These are phyloP conservation scores for Neogobius melanostomus DNA, from an alignment of 2,113 vertebrate species.

Conservation along the genomic window DNA sequence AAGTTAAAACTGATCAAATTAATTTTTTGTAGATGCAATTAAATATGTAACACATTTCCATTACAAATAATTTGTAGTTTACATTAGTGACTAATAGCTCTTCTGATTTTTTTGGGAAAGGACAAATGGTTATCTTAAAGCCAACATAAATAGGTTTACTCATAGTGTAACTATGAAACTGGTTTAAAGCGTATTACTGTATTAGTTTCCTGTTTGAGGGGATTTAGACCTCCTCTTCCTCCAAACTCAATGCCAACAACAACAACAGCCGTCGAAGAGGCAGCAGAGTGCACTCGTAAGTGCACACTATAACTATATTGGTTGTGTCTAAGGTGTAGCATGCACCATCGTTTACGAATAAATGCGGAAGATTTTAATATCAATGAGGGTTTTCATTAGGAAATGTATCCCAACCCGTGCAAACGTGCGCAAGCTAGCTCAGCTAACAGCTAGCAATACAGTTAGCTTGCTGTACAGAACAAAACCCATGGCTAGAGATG, in stretches of 20 bases:
- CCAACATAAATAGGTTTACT: not conserved
- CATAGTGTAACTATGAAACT: constrained; percentile 13
- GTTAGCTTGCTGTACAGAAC: constrained; percentile 60
- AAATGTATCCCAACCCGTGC: constrained; percentile 22
- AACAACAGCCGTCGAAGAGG: constrained; percentile 78
- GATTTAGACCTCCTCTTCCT: constrained; percentile 83
- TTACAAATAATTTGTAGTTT: too few species aligned
- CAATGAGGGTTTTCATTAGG: constrained; percentile 8
- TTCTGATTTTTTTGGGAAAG: too few species aligned
- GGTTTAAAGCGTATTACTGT: constrained; percentile 40
- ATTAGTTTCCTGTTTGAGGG: constrained; percentile 79
- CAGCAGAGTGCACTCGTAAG: constrained; percentile 74
- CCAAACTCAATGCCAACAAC: constrained; percentile 80
- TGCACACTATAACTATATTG: constrained; percentile 52
- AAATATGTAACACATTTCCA: too few species aligned
- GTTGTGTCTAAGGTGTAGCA: constrained; percentile 17
- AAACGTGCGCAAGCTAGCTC: constrained; percentile 68
- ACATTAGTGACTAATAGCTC: too few species aligned
- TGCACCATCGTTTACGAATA: constrained; percentile 3
- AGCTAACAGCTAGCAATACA: constrained; percentile 55
- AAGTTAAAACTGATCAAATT: too few species aligned
- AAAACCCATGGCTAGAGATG: constrained; percentile 43
- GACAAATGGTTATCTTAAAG: not conserved
- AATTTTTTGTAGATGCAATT: too few species aligned
- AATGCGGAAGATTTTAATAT: not conserved